phyloP scores from a whole-genome alignment of 2,797 vertebrate genomes.

The Tamandua tetradactyla region DNA sequence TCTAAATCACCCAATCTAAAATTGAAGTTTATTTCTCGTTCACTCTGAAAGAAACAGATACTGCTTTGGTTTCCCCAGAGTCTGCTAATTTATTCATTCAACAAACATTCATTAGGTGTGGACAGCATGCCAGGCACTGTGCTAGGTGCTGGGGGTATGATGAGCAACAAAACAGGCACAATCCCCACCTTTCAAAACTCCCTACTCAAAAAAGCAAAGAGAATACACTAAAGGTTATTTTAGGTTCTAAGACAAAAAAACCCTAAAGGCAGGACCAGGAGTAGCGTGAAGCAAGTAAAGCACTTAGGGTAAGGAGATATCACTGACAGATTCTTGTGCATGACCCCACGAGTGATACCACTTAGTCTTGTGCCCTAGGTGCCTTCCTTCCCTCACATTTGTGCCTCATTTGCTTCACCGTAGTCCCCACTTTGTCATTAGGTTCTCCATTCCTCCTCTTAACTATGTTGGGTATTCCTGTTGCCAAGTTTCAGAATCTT shows the following conservation, averaged over 20 bases:
- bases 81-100: background rate
- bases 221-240: background rate
- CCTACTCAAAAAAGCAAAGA: background rate
- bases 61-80: background rate
- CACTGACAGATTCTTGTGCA: background rate
- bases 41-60: background rate
- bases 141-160: background rate
- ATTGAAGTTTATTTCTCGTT: background rate
- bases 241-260: background rate
- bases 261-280: background rate
- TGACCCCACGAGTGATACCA: background rate
- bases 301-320: background rate
- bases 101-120: background rate
- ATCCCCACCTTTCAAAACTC: background rate
- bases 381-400: too few relatives aligned
- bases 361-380: background rate
- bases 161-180: background rate
- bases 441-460: background rate
- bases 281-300: background rate
- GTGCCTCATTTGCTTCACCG: background rate
- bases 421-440: background rate
- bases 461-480: background rate
- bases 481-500: background rate
- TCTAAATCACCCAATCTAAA: background rate
- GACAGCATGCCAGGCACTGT: background rate